Evolutionary conservation across 2,797 vertebrate genomes (phyloP), one percentile per base, ranked within the genome.

Genomic region (Sebastes trivittatus): DNA sequence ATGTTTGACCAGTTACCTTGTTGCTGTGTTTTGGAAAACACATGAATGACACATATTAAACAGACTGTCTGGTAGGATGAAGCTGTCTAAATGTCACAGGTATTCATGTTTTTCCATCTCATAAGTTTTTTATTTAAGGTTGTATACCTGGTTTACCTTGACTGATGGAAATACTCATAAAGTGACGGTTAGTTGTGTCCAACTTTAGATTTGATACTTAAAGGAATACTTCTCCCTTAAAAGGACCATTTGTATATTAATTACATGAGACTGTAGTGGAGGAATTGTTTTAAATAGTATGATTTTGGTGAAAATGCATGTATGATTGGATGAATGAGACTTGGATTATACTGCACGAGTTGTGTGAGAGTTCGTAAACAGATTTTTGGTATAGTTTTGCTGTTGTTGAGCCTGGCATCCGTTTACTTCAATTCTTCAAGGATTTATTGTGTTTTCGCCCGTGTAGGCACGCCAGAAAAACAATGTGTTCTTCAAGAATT

Each of bases 11-110:
- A 83, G 82, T 81, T 82, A 71, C 66, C 11, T 42, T 38, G 66
- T 72, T 74, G 34, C n/a, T 67, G 61, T 83, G 82, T 73, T 82
- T 61, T 84, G 73, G 65, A 85, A 92, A 89, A 88, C 46, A 52
- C 59, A 70, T 18, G 23, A 71, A 69, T 69, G 64, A 77, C 30
- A 38, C 59, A 52, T 60, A 25, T 10, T 52, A 65, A 70, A 72
- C 81, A 78, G 67, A 20, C 52, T 32, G 58, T 61, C n/a, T 68
- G 23, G 30, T 14, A 18, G 11, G n/a, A 52, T 18, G 14, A 30
- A 13, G 14, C 20, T 23, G 25, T 61, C 36, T 30, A n/a, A 67
- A 54, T 52, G 20, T 69, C 5, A 27, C 27, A 27, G 27, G 27
- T 27, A 27, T 27, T 27, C 27, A 27, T 27, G 27, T 27, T 27